Evolutionary conservation across 2,113 vertebrate genomes (phyloP).

Genomic region (Aramus guarauna): DNA sequence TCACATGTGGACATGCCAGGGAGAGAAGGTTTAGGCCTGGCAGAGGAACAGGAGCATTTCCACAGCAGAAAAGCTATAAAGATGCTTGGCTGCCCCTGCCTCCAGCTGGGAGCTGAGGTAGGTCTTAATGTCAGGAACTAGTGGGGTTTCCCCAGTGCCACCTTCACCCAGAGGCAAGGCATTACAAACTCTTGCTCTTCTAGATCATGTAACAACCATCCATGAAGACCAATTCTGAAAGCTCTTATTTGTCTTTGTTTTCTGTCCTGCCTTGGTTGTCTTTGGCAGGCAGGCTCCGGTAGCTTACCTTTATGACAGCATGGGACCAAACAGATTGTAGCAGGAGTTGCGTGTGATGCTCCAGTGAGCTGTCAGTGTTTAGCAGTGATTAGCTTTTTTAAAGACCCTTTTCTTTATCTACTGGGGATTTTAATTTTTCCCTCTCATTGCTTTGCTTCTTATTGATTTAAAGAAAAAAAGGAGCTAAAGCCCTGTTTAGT

Average conservation of each 20-base stretch:
- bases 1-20: not conserved
- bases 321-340: not conserved
- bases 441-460: constrained; percentile 3
- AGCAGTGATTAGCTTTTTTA: not conserved
- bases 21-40: not conserved
- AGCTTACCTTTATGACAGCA: not conserved
- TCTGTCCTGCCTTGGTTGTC: not conserved
- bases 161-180: not conserved
- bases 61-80: not conserved
- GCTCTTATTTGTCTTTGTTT: not conserved
- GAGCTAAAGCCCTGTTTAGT: not conserved
- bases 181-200: not conserved
- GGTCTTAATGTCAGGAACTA: fast-evolving
- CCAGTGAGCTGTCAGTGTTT: not conserved
- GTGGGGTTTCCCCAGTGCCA: fast-evolving
- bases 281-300: not conserved
- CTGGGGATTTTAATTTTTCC: constrained; percentile 18
- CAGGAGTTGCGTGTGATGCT: not conserved
- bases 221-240: not conserved
- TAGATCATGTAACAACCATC: not conserved
- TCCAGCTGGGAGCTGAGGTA: not conserved
- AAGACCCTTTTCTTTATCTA: constrained; percentile 13
- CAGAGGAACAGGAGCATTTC: not conserved
- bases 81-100: not conserved
- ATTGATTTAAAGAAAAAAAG: constrained; percentile 22